Percentiles rank a stretch among this genome's conserved stretches.
Evolutionary conservation across 2,888 invertebrate species (phyloP).

Genomic region (Lordiphosa fenestrarum): DNA sequence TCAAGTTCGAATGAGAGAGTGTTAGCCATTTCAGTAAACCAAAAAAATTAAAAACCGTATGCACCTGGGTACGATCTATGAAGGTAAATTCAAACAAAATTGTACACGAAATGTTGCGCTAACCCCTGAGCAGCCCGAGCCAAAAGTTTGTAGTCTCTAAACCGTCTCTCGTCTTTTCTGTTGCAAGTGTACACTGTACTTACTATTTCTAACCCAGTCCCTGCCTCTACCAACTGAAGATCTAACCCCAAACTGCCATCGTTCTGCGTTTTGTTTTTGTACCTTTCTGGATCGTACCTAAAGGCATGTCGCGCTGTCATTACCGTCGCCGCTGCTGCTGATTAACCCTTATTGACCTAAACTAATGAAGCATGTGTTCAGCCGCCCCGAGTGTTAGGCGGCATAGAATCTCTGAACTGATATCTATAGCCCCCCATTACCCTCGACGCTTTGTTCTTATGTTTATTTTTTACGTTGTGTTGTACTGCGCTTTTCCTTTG

Average conservation of each 20-base stretch:
- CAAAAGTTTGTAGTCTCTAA: slow-evolving; percentile 68
- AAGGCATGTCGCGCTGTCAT: slow-evolving; percentile 56
- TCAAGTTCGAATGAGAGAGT: slow-evolving; percentile 23
- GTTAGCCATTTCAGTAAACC: slow-evolving; percentile 12
- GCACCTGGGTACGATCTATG: slow-evolving; percentile 80
- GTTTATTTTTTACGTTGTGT: slow-evolving; percentile 33
- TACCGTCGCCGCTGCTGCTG: slow-evolving; percentile 29
- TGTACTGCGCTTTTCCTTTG: slow-evolving; percentile 8
- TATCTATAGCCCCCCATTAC: slow-evolving; percentile 14
- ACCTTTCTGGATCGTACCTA: slow-evolving; percentile 81
- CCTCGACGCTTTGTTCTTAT: slow-evolving; percentile 36
- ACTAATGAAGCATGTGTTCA: slow-evolving; percentile 56
- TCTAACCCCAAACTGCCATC: slow-evolving; percentile 23
- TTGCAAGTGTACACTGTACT: slow-evolving; percentile 19
- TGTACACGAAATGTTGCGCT: slow-evolving; percentile 64
- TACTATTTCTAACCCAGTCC: slow-evolving; percentile 13
- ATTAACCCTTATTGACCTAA: slow-evolving; percentile 46
- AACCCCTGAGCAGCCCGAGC: slow-evolving; percentile 61
- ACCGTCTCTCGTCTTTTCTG: slow-evolving; percentile 39
- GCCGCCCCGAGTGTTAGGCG: slow-evolving; percentile 9
- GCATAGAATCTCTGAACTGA: slow-evolving; percentile 25
- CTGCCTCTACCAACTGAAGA: slow-evolving; percentile 13
- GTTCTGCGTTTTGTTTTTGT: slow-evolving; percentile 44
- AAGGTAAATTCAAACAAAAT: slow-evolving; percentile 78
- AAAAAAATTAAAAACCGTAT: slow-evolving; percentile 36